Evolutionary conservation across 2,113 vertebrate species (phyloP).

Genomic region (Mesembrinibis cayennensis): DNA sequence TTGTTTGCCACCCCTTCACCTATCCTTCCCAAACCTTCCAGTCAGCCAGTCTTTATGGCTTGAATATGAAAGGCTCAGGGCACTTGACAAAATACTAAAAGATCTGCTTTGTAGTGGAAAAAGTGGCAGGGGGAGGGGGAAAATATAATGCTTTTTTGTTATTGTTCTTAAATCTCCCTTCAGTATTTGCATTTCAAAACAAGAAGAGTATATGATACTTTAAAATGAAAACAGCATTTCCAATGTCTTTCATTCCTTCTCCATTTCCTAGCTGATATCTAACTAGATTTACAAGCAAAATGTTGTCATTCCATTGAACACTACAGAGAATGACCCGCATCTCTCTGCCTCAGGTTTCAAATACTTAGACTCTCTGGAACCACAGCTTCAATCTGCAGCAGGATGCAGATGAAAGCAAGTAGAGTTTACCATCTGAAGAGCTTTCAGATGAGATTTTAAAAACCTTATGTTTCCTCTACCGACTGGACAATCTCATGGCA

Average conservation of each 20-base stretch:
- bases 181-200: slow-evolving; percentile 11
- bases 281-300: not conserved
- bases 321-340: not conserved
- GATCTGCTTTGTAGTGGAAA: not conserved
- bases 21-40: slow-evolving; percentile 4
- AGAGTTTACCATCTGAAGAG: not conserved
- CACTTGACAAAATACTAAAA: not conserved
- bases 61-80: not conserved
- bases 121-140: not conserved
- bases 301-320: not conserved
- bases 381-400: not conserved
- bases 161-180: not conserved
- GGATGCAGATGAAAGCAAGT: not conserved
- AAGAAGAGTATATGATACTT: not conserved
- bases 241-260: not conserved
- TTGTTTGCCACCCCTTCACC: not conserved
- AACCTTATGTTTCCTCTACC: not conserved
- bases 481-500: not conserved
- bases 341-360: not conserved
- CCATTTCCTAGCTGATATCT: not conserved
- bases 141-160: not conserved
- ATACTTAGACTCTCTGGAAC: not conserved
- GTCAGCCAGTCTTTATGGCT: not conserved
- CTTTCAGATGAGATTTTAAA: not conserved
- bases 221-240: not conserved